Evolutionary conservation across 2,113 vertebrate genomes (phyloP).

Genomic region (Hyla sarda): DNA sequence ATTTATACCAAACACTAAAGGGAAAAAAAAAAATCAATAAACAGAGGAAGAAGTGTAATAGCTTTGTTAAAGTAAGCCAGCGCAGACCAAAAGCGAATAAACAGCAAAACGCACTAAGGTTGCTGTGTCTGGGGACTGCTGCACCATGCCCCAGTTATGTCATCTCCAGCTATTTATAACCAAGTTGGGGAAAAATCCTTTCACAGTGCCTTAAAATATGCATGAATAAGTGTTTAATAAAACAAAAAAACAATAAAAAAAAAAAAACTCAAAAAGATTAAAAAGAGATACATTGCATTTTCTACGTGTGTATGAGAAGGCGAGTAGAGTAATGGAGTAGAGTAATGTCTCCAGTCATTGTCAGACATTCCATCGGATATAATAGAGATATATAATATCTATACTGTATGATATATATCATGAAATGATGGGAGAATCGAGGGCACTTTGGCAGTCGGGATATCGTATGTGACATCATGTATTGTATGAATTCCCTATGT

Average conservation of each 20-base stretch:
- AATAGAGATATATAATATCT: background rate
- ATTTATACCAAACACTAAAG: conserved; percentile 13
- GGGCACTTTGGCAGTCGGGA: too few species aligned
- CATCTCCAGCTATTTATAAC: conserved; percentile 41
- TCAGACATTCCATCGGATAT: background rate
- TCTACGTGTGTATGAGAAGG: background rate
- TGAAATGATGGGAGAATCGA: background rate
- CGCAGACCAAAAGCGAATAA: conserved; percentile 5
- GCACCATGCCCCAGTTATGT: conserved; percentile 54
- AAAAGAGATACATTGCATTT: background rate
- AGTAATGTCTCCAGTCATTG: background rate
- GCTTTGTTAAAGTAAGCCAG: conserved; percentile 36
- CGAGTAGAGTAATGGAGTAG: background rate
- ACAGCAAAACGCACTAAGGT: conserved; percentile 1
- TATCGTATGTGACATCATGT: too few species aligned
- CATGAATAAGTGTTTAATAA: conserved; percentile 31
- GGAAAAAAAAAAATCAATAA: conserved; percentile 49
- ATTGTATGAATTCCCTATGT: too few species aligned
- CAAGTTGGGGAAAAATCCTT: conserved; percentile 23
- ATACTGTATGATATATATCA: too few species aligned
- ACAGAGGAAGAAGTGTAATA: background rate
- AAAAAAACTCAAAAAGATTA: background rate
- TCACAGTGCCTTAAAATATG: conserved; percentile 44
- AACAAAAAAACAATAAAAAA: background rate
- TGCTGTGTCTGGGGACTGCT: conserved; percentile 5